Evolutionary conservation across 2,888 invertebrate genomes (phyloP), one percentile per base, ranked within the genome.

Genomic region (Tiliacea citrago): DNA sequence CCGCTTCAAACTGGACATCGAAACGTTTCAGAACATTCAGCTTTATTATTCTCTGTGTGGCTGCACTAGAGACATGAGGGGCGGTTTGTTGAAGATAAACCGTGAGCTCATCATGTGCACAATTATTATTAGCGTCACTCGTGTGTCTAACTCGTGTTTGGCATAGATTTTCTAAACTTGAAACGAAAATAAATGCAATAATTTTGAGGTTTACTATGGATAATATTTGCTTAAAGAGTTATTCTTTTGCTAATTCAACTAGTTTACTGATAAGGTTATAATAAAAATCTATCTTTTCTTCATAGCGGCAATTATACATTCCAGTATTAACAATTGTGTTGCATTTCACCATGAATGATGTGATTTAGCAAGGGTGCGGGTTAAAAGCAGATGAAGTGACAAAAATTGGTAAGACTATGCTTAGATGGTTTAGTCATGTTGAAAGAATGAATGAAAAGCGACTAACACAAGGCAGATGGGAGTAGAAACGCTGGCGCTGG

Each of bases 31-130:
- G 39, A 60, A 53, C 10, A 47, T 68, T 75, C 12, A 42, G 10
- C 12, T 69, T 69, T 69, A 75, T 49, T 69, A 75, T 78, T 69
- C 78, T 61, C 45, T 68, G 13, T 77, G 78, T 61, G 2, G 12
- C 21, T 9, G 16, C 7, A 35, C n/a, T 39, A 45, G 18, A 42
- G 10, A 29, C 53, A 75, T 47, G 45, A 47, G 75, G 35, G 16
- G 42, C 18, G 24, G 51, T 78, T 75, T 61, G 10, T 61, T 53
- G 29, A 7, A 60, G 58, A 61, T 78, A 53, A 77, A 77, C 68
- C 24, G 68, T 3, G 24, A 18, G 18, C 51, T 78, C 60, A 69
- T 61, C 53, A 53, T 53, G 39, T 47, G 18, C 39, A 47, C 47
- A 68, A 60, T 75, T 68, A 60, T 53, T 68, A 51, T 21, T 29